Base-by-base conservation (phyloP, 2,797 vertebrate genomes). In the Chelon labrosus region DNA sequence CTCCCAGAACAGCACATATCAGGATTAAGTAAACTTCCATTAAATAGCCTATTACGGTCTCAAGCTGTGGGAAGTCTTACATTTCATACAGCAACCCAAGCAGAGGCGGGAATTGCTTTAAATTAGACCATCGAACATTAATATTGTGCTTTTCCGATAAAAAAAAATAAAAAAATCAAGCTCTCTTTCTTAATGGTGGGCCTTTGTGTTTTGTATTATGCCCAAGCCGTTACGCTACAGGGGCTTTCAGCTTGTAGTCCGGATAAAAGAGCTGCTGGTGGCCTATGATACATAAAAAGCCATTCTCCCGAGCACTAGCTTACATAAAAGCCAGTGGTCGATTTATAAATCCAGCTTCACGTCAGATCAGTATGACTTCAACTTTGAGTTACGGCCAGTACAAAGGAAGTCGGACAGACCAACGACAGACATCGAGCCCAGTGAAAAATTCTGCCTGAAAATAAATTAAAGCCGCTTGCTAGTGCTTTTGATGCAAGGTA, bases 261-360 rank as follows among this genome's bases (percentile, higher is more conserved):
- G 20, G 25, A 37, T 25, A 55, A 44, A 60, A 72, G 10, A 52
- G 38, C 38, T 27, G 37, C 47, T 57, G 52, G 16, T 38, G 47
- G 56, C 25, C 49, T 55, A 5, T 55, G 49, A 46, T 27, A 66
- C 54, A 60, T 11, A 65, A 58, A 79, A 25, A 53, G 50, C 11
- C 10, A 47, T 53, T 12, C 3, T n/a, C 25, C 11, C 39, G 19
- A 35, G 47, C 12, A 41, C n/a, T 38, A 37, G 7, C 5, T 27
- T 57, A 39, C 41, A 7, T 5, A 39, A 20, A 20, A 53, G 44
- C 51, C 37, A 19, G 19, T 8, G 16, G 19, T 57, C 1, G 0
- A 63, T 77, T 42, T 53, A 61, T 68, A 62, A 65, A 64, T 31
- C 51, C 1, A 7, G 38, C 38, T 59, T 70, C 50, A 70, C 4